Percentiles rank a stretch among this genome's conserved stretches.
phyloP scores from a whole-genome alignment of 2,113 vertebrate genomes.

The Abramis brama region DNA sequence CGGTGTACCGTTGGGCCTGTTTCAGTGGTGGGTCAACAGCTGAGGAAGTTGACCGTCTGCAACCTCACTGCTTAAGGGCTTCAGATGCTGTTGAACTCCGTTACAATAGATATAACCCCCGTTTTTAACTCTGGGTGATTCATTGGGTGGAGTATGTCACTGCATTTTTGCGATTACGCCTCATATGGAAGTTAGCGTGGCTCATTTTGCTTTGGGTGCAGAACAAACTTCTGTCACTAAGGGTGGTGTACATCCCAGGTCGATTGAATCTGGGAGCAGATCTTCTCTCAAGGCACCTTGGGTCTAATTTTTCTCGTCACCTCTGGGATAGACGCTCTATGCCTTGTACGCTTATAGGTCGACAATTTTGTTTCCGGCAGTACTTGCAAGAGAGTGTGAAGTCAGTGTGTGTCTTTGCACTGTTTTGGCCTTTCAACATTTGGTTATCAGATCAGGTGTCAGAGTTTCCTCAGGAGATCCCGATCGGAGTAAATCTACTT shows the following conservation, averaged over 20 bases:
- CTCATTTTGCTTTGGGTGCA: background rate
- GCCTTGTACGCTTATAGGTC: too few species aligned
- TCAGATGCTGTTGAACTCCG: background rate
- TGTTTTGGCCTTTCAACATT: too few species aligned
- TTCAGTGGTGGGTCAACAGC: background rate
- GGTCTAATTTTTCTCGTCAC: too few species aligned
- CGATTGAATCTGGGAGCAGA: too few species aligned
- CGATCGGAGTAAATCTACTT: too few species aligned
- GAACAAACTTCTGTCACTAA: background rate
- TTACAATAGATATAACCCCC: background rate
- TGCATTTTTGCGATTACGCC: background rate
- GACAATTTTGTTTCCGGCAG: too few species aligned
- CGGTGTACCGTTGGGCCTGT: background rate
- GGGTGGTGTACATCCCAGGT: background rate
- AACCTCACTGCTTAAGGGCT: background rate
- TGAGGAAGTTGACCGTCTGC: background rate
- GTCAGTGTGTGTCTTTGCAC: too few species aligned
- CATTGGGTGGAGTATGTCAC: background rate
- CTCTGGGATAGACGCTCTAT: too few species aligned
- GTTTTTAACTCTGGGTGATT: background rate
- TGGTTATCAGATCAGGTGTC: too few species aligned
- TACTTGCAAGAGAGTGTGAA: too few species aligned
- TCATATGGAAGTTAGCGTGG: background rate
- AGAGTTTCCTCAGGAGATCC: too few species aligned
- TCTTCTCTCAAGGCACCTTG: too few species aligned